Percentiles rank a stretch among this genome's conserved stretches.
These are phyloP conservation scores for Parelbella ahira DNA, from an alignment of 2,888 invertebrate species.

Conservation along the genomic window DNA sequence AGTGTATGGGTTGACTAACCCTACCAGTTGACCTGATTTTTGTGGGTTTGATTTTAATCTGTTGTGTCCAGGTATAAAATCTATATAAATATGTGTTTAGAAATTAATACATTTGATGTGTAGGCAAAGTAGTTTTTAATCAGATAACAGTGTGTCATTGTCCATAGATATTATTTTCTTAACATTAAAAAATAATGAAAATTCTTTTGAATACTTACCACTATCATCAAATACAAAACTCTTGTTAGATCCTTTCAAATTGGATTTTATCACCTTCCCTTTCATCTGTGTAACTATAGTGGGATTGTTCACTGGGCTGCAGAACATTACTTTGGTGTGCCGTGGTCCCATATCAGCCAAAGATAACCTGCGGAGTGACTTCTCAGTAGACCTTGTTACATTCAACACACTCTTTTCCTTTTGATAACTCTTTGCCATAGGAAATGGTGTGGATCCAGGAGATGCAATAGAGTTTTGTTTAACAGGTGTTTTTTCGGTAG, in stretches of 20 bases:
- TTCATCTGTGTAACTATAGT: slow-evolving; percentile 45
- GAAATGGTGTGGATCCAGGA: slow-evolving; percentile 65
- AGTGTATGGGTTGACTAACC: no score
- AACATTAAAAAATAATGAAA: no score
- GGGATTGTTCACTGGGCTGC: slow-evolving; percentile 60
- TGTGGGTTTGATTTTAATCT: no score
- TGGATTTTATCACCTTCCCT: slow-evolving; percentile 67
- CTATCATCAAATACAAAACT: slow-evolving; percentile 66
- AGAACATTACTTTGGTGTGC: slow-evolving; percentile 66
- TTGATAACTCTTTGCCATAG: slow-evolving; percentile 37
- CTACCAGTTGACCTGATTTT: no score
- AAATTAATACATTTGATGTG: no score
- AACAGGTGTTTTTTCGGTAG: slow-evolving; percentile 40
- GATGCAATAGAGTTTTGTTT: slow-evolving; percentile 48
- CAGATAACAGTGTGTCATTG: no score
- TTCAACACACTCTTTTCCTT: slow-evolving; percentile 51
- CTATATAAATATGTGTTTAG: no score
- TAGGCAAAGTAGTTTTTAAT: no score
- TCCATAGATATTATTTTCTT: no score
- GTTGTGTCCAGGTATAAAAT: no score
- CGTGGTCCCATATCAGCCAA: slow-evolving; percentile 39
- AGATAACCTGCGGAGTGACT: slow-evolving; percentile 38
- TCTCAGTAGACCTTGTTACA: slow-evolving; percentile 63
- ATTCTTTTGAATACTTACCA: slow-evolving; percentile 42
- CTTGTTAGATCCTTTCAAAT: slow-evolving; percentile 71